Evolutionary conservation across 2,113 vertebrate genomes (phyloP).

Genomic region (Paraplagusia blochii): DNA sequence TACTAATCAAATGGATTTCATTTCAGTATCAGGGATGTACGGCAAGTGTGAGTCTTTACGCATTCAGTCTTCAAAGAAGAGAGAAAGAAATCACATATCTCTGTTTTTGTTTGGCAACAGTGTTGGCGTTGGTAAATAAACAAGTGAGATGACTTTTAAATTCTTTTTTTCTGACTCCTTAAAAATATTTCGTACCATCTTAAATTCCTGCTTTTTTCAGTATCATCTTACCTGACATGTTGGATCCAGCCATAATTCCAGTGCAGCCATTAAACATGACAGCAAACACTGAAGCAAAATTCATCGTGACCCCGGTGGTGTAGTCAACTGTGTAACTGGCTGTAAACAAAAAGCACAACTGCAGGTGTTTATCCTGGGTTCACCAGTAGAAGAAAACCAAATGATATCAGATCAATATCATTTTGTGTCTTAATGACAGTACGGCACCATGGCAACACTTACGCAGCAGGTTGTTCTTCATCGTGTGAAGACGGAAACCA

Average conservation of each 20-base stretch:
- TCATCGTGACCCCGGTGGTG: slow-evolving; percentile 78
- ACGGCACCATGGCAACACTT: slow-evolving; percentile 6
- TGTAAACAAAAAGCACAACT: slow-evolving; percentile 32
- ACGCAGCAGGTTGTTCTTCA: slow-evolving; percentile 75
- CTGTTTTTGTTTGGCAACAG: no score
- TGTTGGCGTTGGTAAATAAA: no score
- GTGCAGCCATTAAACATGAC: slow-evolving; percentile 88
- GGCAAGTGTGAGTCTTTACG: no score
- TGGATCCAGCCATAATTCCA: slow-evolving; percentile 86
- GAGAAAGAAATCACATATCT: no score
- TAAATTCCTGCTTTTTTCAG: background rate
- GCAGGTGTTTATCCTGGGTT: background rate
- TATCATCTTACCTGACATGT: slow-evolving; percentile 79
- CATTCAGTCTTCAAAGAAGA: no score
- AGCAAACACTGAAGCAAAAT: slow-evolving; percentile 79
- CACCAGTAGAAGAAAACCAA: background rate
- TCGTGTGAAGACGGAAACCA: slow-evolving; percentile 76
- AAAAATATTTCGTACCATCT: background rate
- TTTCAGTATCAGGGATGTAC: no score
- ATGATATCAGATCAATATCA: background rate
- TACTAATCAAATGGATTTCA: no score
- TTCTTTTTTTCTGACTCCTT: background rate
- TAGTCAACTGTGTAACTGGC: slow-evolving; percentile 79
- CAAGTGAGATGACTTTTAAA: no score
- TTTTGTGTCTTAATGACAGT: background rate